A percentile compares a stretch with the other conserved stretches of the same genome.
phyloP scores from a whole-genome alignment of 2,113 vertebrate species.

The Tragelaphus imberbis region DNA sequence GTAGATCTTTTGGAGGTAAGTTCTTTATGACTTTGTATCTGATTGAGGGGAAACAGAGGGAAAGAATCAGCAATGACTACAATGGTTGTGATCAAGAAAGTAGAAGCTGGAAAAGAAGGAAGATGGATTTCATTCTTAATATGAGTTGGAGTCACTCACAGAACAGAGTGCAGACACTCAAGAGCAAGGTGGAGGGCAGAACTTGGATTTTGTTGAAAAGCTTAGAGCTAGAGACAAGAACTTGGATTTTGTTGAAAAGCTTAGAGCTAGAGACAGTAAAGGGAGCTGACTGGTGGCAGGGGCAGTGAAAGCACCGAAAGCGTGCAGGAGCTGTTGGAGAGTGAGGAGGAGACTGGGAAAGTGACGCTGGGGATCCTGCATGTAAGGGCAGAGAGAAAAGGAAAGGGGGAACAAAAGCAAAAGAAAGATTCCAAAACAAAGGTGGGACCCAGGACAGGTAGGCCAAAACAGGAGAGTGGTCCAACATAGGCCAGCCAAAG shows the following conservation, averaged over 20 bases:
- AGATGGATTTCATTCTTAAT: neutral
- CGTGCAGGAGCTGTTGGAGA: accelerated
- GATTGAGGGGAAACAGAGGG: neutral
- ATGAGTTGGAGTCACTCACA: neutral
- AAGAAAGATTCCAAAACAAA: neutral
- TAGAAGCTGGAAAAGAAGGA: neutral
- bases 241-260: too few species aligned
- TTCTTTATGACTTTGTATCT: neutral
- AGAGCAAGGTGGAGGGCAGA: neutral
- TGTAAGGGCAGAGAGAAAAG: neutral
- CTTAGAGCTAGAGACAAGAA: neutral
- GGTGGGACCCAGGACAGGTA: neutral
- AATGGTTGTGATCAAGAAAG: neutral
- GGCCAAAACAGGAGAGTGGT: neutral
- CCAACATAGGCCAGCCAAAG: neutral
- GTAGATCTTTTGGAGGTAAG: neutral
- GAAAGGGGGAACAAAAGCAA: neutral
- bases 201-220: too few species aligned
- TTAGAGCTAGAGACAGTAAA: neutral
- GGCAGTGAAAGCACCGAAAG: too few species aligned
- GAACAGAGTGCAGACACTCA: neutral
- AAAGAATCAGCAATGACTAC: neutral
- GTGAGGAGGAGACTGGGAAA: neutral
- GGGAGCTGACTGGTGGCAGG: too few species aligned
- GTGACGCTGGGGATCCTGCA: neutral